Percentiles rank a stretch among this genome's conserved stretches.
These are phyloP conservation scores for Cacatua alba DNA, from an alignment of 2,113 vertebrate species.

Conservation along the genomic window DNA sequence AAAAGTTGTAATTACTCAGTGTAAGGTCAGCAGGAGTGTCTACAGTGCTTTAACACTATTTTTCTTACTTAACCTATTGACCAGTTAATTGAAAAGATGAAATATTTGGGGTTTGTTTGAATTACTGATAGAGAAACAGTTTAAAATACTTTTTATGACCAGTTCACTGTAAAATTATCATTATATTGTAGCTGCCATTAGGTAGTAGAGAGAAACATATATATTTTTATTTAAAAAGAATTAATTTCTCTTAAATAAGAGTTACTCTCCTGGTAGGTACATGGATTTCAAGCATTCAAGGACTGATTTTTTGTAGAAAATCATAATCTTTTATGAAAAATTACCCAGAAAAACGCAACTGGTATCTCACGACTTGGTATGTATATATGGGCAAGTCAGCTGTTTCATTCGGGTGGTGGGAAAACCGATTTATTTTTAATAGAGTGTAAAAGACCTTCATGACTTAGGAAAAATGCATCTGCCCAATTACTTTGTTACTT, in stretches of 20 bases:
- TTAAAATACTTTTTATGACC: conserved; percentile 74
- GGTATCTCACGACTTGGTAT: conserved; percentile 16
- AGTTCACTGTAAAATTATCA: conserved; percentile 74
- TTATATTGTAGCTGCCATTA: conserved; percentile 72
- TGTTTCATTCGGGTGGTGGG: conserved; percentile 45
- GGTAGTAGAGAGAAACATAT: conserved; percentile 63
- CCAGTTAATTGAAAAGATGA: conserved; percentile 37
- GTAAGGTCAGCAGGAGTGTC: not conserved
- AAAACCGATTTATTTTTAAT: conserved; percentile 31
- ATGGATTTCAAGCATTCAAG: conserved; percentile 42
- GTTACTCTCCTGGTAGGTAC: conserved; percentile 20
- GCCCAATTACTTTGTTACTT: conserved; percentile 4
- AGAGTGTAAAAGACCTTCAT: not conserved
- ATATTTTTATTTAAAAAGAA: conserved; percentile 65
- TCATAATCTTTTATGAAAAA: conserved; percentile 35
- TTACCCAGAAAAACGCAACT: conserved; percentile 25
- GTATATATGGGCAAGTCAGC: conserved; percentile 44
- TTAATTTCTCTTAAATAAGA: conserved; percentile 48
- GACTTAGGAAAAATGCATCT: not conserved
- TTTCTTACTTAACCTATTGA: conserved; percentile 52
- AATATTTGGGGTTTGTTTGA: conserved; percentile 53
- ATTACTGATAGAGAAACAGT: conserved; percentile 63
- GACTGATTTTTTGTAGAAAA: conserved; percentile 54
- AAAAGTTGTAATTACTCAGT: conserved; percentile 36
- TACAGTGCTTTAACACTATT: conserved; percentile 27